Conservation (phyloP, 2,797 vertebrate genomes). For the Crenichthys baileyi region DNA sequence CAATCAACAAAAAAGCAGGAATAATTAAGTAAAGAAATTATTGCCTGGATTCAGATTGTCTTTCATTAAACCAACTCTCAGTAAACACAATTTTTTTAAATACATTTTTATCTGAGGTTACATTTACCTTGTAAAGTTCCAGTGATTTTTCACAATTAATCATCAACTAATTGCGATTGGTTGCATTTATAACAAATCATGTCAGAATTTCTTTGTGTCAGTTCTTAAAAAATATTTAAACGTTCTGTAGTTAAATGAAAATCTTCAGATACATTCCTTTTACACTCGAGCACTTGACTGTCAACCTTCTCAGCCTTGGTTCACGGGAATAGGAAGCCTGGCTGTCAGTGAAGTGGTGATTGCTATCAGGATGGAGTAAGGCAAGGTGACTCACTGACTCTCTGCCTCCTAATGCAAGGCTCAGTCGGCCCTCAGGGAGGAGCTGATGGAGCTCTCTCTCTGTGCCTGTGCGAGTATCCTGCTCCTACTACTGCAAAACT, state of each 20-base stretch:
- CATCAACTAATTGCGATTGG: background rate
- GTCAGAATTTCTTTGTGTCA: background rate
- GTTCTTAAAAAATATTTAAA: background rate
- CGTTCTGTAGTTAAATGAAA: background rate
- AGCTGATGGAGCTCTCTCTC: slow-evolving; percentile 64
- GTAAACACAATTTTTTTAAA: background rate
- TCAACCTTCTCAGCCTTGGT: slow-evolving; percentile 59
- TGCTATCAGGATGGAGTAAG: slow-evolving; percentile 63
- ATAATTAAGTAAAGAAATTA: background rate
- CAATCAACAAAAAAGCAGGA: background rate
- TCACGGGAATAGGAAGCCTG: slow-evolving; percentile 45
- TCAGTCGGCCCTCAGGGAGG: slow-evolving; percentile 57
- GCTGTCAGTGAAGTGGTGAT: slow-evolving; percentile 66
- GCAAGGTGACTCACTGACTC: slow-evolving; percentile 75
- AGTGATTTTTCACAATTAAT: background rate
- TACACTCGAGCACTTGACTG: slow-evolving; percentile 27
- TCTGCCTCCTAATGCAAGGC: slow-evolving; percentile 65
- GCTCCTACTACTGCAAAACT: slow-evolving; percentile 24
- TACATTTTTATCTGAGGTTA: background rate
- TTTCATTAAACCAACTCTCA: background rate
- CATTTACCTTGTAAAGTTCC: background rate
- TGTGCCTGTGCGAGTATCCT: slow-evolving; percentile 23
- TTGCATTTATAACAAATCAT: background rate
- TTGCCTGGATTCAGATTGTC: background rate
- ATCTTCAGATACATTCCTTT: slow-evolving; percentile 24